phyloP scores from a whole-genome alignment of 2,113 vertebrate species.

The Candoia aspera region DNA sequence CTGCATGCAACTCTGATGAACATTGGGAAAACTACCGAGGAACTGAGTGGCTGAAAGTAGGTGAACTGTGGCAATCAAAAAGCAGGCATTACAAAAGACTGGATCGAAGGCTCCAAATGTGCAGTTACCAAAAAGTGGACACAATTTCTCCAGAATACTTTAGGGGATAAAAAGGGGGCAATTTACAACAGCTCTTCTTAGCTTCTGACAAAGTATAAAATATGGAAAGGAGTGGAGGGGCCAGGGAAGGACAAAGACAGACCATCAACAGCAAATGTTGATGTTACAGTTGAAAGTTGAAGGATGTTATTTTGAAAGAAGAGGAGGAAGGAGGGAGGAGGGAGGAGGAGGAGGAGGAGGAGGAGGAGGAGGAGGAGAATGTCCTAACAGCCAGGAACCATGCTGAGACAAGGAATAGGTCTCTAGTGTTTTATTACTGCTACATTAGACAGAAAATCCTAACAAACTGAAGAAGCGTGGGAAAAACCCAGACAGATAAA shows the following conservation, averaged over 20 bases:
- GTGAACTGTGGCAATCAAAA: conserved; percentile 23
- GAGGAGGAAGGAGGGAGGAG: background rate
- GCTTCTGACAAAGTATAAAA: background rate
- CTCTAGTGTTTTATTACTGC: no score
- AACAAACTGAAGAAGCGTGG: no score
- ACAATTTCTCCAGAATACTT: conserved; percentile 7
- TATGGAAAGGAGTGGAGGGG: background rate
- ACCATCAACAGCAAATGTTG: background rate
- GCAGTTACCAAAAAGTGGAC: background rate
- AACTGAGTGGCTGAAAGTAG: background rate
- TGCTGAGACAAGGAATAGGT: no score
- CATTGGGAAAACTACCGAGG: background rate
- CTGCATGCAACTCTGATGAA: background rate
- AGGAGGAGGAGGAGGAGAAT: no score
- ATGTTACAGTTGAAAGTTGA: background rate
- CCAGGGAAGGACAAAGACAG: background rate
- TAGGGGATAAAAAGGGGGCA: background rate
- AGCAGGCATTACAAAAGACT: conserved; percentile 25
- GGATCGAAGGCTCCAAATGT: conserved; percentile 6
- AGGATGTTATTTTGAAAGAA: background rate
- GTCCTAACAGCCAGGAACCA: no score
- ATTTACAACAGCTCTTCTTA: conserved; percentile 14
- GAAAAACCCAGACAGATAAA: no score
- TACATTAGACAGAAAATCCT: no score
- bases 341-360: no score